Conservation (phyloP, 2,113 vertebrate species). For the Apodemus sylvaticus region DNA sequence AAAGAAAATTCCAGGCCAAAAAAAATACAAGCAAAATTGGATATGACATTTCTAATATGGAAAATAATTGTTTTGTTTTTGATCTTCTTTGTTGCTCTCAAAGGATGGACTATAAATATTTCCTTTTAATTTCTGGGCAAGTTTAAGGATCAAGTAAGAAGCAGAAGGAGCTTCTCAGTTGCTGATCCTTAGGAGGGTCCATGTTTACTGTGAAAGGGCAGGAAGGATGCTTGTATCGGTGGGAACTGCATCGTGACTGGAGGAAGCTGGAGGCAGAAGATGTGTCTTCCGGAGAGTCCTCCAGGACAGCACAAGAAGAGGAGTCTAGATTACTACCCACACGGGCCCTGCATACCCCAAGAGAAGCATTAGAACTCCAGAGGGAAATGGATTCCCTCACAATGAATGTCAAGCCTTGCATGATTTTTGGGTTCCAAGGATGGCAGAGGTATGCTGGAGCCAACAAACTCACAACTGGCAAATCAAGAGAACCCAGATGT, state of each 20-base stretch:
- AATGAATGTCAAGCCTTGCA: neutral
- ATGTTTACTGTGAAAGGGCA: neutral
- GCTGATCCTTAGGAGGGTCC: neutral
- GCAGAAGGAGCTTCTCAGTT: neutral
- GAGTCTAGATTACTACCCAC: neutral
- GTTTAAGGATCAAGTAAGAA: neutral
- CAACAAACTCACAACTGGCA: neutral
- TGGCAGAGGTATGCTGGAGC: neutral
- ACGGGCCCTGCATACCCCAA: neutral
- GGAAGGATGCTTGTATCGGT: neutral
- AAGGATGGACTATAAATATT: neutral
- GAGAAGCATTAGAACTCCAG: neutral
- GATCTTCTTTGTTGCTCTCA: neutral
- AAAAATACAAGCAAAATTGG: neutral
- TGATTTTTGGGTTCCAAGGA: neutral
- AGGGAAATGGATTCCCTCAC: neutral
- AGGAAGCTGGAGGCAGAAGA: neutral
- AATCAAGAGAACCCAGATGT: neutral
- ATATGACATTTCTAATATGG: neutral
- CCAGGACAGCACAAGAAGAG: neutral
- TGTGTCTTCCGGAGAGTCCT: neutral
- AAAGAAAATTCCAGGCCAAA: neutral
- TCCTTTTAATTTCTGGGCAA: neutral
- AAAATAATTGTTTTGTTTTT: neutral
- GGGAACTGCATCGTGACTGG: accelerated